phyloP scores from a whole-genome alignment of 2,113 vertebrate species.

The Fulica atra region DNA sequence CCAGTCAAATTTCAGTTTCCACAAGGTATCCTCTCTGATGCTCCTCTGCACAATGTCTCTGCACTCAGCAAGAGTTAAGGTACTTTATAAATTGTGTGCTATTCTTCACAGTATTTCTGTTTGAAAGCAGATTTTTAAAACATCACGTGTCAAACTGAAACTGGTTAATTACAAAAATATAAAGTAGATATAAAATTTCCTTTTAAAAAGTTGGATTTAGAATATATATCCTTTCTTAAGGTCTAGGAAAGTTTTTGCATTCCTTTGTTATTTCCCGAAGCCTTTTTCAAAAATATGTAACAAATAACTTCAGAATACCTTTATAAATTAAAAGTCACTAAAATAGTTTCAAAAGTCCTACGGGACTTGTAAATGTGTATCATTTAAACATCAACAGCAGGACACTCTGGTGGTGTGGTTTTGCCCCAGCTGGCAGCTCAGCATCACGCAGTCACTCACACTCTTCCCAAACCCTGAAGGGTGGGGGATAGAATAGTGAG shows the following conservation, averaged over 20 bases:
- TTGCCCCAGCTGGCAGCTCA: no score
- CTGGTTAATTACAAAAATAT: background rate
- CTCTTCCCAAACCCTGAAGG: no score
- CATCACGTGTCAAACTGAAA: background rate
- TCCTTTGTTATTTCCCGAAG: background rate
- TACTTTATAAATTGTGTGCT: background rate
- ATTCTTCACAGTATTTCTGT: background rate
- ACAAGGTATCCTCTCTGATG: background rate
- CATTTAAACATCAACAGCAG: background rate
- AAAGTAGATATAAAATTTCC: background rate
- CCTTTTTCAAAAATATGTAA: background rate
- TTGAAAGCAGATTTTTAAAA: background rate
- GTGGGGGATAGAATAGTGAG: no score
- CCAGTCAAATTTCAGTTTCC: background rate
- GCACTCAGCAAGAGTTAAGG: background rate
- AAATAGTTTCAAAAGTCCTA: background rate
- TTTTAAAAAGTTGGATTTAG: background rate
- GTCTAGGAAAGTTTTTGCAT: background rate
- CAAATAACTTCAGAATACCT: background rate
- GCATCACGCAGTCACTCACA: no score
- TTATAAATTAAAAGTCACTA: background rate
- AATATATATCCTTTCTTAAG: background rate
- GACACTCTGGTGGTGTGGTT: no score
- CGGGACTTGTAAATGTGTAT: background rate
- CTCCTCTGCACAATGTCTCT: background rate